Conservation (phyloP, 2,113 vertebrate genomes). For the Microcebus murinus region DNA sequence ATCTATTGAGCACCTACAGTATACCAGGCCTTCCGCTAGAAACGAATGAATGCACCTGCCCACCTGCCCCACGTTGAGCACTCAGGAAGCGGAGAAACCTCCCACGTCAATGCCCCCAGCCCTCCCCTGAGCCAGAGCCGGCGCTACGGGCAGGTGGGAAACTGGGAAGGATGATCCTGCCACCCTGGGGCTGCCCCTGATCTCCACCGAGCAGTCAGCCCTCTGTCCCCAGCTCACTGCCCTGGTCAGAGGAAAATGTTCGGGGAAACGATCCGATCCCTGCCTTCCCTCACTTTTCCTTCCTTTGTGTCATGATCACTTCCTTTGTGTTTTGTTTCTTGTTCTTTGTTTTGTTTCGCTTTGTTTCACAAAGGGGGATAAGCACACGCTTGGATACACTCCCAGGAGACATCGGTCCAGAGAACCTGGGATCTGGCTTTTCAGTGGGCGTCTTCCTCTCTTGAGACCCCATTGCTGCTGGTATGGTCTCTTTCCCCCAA, state of each 20-base stretch:
- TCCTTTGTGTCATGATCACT: background rate
- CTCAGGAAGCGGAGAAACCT: background rate
- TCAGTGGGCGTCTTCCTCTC: background rate
- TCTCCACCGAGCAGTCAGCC: background rate
- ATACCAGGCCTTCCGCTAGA: background rate
- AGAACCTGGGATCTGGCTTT: background rate
- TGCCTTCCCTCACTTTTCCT: background rate
- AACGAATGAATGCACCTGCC: background rate
- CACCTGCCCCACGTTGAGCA: background rate
- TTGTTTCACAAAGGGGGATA: background rate
- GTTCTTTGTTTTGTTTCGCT: background rate
- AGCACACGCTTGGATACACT: background rate
- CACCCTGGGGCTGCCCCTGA: background rate
- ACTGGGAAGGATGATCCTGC: background rate
- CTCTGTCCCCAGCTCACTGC: background rate
- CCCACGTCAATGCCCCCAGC: background rate
- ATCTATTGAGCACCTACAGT: background rate
- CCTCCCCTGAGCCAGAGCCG: background rate
- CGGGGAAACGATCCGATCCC: background rate
- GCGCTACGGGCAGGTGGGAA: background rate
- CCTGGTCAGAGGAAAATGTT: background rate
- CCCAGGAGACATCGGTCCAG: background rate
- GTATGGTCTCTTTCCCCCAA: background rate
- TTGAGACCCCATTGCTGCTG: background rate
- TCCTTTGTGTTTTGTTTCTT: background rate